Evolutionary conservation across 1,140 invertebrate genomes (phyloP), one percentile per base, ranked within the genome.

Genomic region (Drosophila willistoni): DNA sequence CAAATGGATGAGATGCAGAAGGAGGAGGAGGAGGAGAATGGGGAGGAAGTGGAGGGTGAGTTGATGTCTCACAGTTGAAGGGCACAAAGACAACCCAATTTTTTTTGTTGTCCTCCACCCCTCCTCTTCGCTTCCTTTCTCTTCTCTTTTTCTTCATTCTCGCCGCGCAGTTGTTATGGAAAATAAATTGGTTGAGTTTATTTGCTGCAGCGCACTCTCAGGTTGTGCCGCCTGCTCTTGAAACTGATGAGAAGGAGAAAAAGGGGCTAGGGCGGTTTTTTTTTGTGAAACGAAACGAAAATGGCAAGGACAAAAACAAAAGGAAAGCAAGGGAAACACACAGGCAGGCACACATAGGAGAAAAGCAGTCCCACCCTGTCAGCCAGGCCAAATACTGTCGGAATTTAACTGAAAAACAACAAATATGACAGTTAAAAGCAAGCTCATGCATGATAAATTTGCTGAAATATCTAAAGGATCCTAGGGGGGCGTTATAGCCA

Each of bases 151-250:
- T 29, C 17, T n/a, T 14, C 44, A 14, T 25, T 33, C 51, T 39
- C 34, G 44, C 19, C 67, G 57, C 57, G 54, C 29, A 51, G 44
- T 7, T 51, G 39, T 9, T 14, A 47, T 33, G 19, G 10, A 10
- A 60, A 41, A 60, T 39, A 69, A 42, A 51, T 51, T 51, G 44
- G 44, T 19, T 51, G 44, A 51, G 44, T 51, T 22, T 51, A 51
- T 51, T 51, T 51, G 44, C 44, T 51, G 44, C 44, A 51, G 44
- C 17, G 44, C 44, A 51, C 44, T 51, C 44, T 51, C 44, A 51
- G 44, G 44, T 51, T 51, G 0, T 29, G 17, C 19, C 19, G 17
- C 9, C 44, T 19, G 44, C 9, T 51, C 17, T 51, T 14, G 17
- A 19, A 22, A 2, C 44, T 22, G 44, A 51, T 22, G 44, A 7